Evolutionary conservation across 2,888 invertebrate species (phyloP).

Genomic region (Spilosoma lubricipeda): DNA sequence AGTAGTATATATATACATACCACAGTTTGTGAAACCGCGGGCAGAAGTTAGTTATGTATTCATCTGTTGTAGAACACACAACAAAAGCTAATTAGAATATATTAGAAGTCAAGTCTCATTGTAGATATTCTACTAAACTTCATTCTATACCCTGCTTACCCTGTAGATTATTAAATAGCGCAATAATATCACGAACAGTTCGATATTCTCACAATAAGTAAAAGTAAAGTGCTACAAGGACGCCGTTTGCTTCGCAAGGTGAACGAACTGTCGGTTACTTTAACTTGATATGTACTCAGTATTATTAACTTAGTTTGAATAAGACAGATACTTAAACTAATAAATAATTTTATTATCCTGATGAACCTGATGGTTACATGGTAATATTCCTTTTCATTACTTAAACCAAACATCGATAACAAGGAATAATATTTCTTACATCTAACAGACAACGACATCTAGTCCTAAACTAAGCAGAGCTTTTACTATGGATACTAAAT

Average conservation of each 20-base stretch:
- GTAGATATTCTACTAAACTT: not conserved
- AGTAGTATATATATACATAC: too few species aligned
- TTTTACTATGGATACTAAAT: too few species aligned
- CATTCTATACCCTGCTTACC: not conserved
- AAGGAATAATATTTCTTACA: too few species aligned
- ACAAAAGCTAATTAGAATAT: not conserved
- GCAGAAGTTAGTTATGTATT: too few species aligned
- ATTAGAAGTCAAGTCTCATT: too few species aligned
- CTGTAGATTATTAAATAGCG: not conserved
- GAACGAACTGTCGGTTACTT: conserved; percentile 34
- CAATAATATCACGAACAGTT: conserved; percentile 1
- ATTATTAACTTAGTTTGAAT: not conserved
- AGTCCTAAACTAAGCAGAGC: too few species aligned
- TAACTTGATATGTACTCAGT: not conserved
- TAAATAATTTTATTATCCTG: too few species aligned
- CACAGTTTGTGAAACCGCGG: too few species aligned
- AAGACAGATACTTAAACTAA: not conserved
- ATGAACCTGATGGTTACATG: too few species aligned
- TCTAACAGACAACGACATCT: too few species aligned
- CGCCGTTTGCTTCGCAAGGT: conserved; percentile 40
- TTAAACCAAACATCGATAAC: too few species aligned
- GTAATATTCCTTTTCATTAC: too few species aligned
- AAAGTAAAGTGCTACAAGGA: conserved; percentile 46
- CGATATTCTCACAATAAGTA: conserved; percentile 28
- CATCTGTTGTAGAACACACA: not conserved